Base-by-base conservation (phyloP, 53 echinoderm and acorn worm genomes). In the Zoroaster sp. region DNA sequence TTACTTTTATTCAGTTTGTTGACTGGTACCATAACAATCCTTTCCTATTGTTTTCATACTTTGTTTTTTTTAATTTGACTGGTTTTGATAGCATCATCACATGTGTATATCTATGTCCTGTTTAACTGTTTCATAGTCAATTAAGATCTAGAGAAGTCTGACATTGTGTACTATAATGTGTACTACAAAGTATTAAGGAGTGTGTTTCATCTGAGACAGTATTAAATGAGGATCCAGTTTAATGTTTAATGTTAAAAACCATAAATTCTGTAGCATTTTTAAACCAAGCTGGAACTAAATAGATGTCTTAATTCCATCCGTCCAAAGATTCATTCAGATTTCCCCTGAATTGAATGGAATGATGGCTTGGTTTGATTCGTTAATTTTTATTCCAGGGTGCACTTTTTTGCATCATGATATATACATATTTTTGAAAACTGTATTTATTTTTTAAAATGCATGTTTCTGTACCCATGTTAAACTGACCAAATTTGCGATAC, bases 381-480 rank as follows among this genome's bases (percentile, higher is more conserved):
- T 77, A 30, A 32, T 28, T 77, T 70, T 85, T 20, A 85, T 85
- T 71, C 85, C 45, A 83, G 54, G 71, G 34, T 85, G 85, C 85
- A 69, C 30, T 85, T 85, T 67, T 49, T 85, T 42, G 85, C 85
- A 85, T 44, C 71, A 41, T 79, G 55, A 79, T 85, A 85, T n/a
- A n/a, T 85, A 85, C 85, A 85, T 85, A 85, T 85, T 85, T 83
- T 85, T 85, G 69, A 51, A 45, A 70, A 71, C 46, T 18, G 45
- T 32, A 70, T 18, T 85, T 83, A 30, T 68, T 35, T 85, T 85
- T 85, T 85, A 55, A 87, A 74, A 73, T 74, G 32, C 87, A 65
- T 87, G 75, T 87, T 74, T 87, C 75, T 74, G 75, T 87, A 59
- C 87, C 87, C 87, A 74, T 53, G 71, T 87, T 75, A 75, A 87